A percentile compares a stretch with the other conserved stretches of the same genome.
phyloP scores from a whole-genome alignment of 1,140 invertebrate species.

The Drosophila bipectinata region DNA sequence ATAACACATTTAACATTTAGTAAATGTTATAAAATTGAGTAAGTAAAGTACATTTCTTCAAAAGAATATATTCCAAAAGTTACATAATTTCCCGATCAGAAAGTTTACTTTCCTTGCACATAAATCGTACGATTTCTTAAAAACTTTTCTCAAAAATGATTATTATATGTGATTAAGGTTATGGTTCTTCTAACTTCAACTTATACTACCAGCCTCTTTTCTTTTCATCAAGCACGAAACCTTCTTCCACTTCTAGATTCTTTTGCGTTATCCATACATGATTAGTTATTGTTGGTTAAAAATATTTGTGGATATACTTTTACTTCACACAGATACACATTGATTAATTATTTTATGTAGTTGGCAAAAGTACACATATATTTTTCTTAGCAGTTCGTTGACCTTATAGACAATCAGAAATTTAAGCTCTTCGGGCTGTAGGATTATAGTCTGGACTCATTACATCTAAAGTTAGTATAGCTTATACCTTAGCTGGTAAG shows the following conservation, averaged over 20 bases:
- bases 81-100: neutral
- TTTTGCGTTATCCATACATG: neutral
- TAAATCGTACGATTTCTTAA: neutral
- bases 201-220: slow-evolving; percentile 55
- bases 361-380: neutral
- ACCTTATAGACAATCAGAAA: neutral
- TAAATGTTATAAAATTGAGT: slow-evolving; percentile 4
- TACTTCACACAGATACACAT: slow-evolving; percentile 8
- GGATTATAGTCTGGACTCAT: slow-evolving; percentile 5
- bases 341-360: slow-evolving; percentile 23
- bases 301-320: neutral
- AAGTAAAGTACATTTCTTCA: slow-evolving; percentile 6
- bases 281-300: neutral
- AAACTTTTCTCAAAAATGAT: slow-evolving; percentile 3
- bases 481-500: slow-evolving; percentile 11
- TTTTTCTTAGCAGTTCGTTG: slow-evolving; percentile 8
- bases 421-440: slow-evolving; percentile 6
- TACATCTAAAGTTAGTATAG: slow-evolving; percentile 12
- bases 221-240: slow-evolving; percentile 16
- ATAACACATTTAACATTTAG: slow-evolving; percentile 1
- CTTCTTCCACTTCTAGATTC: slow-evolving; percentile 5
- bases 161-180: slow-evolving; percentile 11
- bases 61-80: slow-evolving; percentile 11
- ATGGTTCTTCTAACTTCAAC: slow-evolving; percentile 34
- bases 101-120: neutral